Base-by-base conservation (phyloP, 2,797 vertebrate genomes). In the Gobio occitaniae region DNA sequence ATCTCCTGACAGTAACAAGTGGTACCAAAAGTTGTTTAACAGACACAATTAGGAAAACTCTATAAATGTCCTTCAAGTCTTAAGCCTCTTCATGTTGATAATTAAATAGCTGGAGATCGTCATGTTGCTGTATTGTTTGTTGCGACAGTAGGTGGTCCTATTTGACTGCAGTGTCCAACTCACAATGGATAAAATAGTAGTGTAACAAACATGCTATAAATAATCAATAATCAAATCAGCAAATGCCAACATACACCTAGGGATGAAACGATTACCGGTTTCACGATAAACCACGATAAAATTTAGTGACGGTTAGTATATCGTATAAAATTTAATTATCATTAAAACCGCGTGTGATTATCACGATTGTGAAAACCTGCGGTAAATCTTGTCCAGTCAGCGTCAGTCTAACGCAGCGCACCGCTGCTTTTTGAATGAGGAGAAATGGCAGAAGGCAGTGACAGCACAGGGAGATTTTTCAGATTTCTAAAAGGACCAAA, bases 1-100 rank as follows among this genome's bases (percentile, higher is more conserved):
- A 75, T 65, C 70, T 13, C 70, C 41, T 74, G 69, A 65, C 38
- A 21, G 78, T 44, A 69, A 80, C 63, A 68, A 36, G 44, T 69
- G 65, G 1, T n/a, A 65, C 44, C 19, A 63, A 75, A 63, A 1
- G 7, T 38, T 52, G 15, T 63, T 38, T 54, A 19, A 19, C 54
- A 21, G 38, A 21, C 38, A 82, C 12, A 74, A 29, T 59, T 4
- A 56, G 44, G 50, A 21, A 21, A 44, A 71, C 5, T 72, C 21
- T 36, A 2, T 65, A 48, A 48, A 66, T 54, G 48, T 69, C 13
- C 1, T 25, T 78, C 7, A 12, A 44, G 19, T 54, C 12, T 69
- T 48, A 72, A 6, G 3, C 12, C 44, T 38, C 2, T 44, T 68
- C 36, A 69, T 17, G 21, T 2, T 69, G 36, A 68, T 9, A 44